Evolutionary conservation across 2,797 vertebrate genomes (phyloP).

Genomic region (Natrix natrix): DNA sequence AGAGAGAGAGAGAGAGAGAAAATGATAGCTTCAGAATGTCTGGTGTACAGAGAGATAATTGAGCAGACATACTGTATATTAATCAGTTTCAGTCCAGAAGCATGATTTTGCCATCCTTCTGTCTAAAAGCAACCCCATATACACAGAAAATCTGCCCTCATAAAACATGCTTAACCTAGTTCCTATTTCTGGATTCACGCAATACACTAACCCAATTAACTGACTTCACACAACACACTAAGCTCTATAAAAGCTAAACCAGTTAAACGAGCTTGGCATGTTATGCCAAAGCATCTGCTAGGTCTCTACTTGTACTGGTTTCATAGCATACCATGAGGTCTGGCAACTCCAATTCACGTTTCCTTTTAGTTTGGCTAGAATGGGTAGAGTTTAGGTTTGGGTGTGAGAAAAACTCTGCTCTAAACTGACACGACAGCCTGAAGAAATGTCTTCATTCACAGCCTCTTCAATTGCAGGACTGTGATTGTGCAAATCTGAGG

Average conservation of each 20-base stretch:
- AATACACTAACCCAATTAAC: neutral
- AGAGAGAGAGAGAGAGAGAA: constrained; percentile 59
- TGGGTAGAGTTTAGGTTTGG: neutral
- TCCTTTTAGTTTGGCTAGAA: neutral
- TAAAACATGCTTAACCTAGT: neutral
- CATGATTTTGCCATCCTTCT: neutral
- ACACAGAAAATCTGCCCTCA: neutral
- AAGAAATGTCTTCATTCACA: neutral
- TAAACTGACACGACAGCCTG: neutral
- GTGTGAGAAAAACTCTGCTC: neutral
- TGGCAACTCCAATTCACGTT: neutral
- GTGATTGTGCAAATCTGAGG: neutral
- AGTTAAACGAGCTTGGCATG: neutral
- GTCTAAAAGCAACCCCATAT: neutral
- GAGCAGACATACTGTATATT: neutral
- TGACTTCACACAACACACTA: neutral
- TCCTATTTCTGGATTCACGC: neutral
- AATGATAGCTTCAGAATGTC: constrained; percentile 35
- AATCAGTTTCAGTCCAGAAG: neutral
- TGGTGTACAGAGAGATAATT: neutral
- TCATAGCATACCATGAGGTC: neutral
- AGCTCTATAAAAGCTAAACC: neutral
- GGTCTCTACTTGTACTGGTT: neutral
- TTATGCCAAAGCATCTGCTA: neutral
- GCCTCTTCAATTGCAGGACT: neutral